phyloP scores from a whole-genome alignment of 2,113 vertebrate genomes.

The Pelodiscus sinensis region DNA sequence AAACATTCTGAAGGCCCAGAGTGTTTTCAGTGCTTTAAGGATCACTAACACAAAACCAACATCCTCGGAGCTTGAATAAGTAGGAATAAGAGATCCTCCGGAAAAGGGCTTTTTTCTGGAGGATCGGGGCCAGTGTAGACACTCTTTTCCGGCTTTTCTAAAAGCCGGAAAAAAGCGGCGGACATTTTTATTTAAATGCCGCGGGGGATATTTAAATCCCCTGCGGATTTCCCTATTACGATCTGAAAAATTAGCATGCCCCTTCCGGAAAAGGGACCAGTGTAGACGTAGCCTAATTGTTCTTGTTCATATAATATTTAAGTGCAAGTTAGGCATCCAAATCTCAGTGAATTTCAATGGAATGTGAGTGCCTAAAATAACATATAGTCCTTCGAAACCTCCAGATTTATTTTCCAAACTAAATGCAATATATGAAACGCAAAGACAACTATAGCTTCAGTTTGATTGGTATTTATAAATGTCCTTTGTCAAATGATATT shows the following conservation, averaged over 20 bases:
- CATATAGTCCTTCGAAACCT: background rate
- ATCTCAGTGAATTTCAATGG: background rate
- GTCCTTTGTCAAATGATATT: background rate
- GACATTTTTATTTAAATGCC: too few species aligned
- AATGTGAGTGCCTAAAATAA: background rate
- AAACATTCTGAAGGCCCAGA: too few species aligned
- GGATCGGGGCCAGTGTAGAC: too few species aligned
- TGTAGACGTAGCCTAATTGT: too few species aligned
- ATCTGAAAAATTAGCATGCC: too few species aligned
- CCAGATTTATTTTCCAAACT: background rate
- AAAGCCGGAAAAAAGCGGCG: too few species aligned
- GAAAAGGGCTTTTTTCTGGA: too few species aligned
- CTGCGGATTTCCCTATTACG: too few species aligned
- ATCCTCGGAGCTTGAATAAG: background rate
- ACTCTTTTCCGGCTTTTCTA: too few species aligned
- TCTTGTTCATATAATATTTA: background rate
- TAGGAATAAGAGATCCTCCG: too few species aligned
- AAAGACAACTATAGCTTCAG: background rate
- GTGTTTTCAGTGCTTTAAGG: background rate
- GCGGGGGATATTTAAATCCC: too few species aligned
- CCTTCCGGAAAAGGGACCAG: too few species aligned
- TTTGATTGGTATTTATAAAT: background rate
- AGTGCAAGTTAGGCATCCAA: background rate
- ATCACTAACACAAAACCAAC: background rate
- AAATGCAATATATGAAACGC: background rate